Conservation (phyloP, 2,888 invertebrate species). For the Philaethria dido region DNA sequence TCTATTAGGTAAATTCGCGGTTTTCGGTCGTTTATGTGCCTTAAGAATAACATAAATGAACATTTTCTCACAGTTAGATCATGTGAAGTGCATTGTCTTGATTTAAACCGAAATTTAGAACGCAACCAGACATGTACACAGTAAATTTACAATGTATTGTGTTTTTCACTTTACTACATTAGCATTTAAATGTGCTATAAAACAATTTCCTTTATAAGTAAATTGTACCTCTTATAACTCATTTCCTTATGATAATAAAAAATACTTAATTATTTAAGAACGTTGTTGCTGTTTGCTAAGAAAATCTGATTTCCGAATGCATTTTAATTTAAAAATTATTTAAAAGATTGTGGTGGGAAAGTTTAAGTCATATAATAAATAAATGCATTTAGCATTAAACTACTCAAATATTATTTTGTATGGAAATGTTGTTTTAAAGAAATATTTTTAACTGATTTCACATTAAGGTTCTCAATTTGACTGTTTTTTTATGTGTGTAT, state of each 20-base stretch:
- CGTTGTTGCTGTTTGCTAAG: background rate
- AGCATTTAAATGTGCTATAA: conserved; percentile 23
- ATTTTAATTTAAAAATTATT: background rate
- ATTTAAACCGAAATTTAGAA: conserved; percentile 20
- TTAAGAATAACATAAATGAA: conserved; percentile 6
- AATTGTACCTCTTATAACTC: conserved; percentile 8
- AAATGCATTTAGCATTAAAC: no score
- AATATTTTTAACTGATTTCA: no score
- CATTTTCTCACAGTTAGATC: conserved; percentile 25
- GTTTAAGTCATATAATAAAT: no score
- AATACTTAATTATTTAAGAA: background rate
- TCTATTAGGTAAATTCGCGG: background rate
- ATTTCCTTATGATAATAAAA: background rate
- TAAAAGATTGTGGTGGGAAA: no score
- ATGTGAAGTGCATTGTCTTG: conserved; percentile 26
- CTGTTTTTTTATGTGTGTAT: no score
- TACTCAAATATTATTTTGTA: no score
- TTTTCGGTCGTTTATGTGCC: background rate
- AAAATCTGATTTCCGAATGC: background rate
- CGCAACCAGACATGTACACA: conserved; percentile 6
- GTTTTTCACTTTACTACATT: conserved; percentile 20
- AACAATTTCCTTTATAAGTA: conserved; percentile 22
- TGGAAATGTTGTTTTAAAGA: no score
- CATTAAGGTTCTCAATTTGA: no score
- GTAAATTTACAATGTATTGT: conserved; percentile 24